Percentiles rank a stretch among this genome's conserved stretches.
Evolutionary conservation across 2,113 vertebrate species (phyloP).

Genomic region (Thunnus thynnus): DNA sequence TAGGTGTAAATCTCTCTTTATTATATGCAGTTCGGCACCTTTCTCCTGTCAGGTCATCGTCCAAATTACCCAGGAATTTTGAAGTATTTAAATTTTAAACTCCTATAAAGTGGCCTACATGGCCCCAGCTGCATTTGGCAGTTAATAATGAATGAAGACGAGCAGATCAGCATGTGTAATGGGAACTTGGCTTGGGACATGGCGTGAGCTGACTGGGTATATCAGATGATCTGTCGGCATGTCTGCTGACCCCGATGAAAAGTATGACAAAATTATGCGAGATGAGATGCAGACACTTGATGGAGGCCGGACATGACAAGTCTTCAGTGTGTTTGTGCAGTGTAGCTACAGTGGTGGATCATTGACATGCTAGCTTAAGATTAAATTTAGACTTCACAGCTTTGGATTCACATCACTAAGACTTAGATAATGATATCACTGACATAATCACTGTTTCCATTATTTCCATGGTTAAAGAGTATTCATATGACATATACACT

Average conservation of each 20-base stretch:
- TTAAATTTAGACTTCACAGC: not conserved
- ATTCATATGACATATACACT: not conserved
- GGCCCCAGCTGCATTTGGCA: conserved; percentile 69
- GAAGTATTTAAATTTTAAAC: conserved; percentile 86
- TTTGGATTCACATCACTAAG: not conserved
- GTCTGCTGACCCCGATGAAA: conserved; percentile 57
- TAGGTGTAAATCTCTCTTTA: conserved; percentile 41
- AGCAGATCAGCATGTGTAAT: conserved; percentile 83
- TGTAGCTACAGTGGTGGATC: not conserved
- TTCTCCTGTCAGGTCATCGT: conserved; percentile 70
- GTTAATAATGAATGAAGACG: conserved; percentile 85
- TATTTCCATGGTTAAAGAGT: not conserved
- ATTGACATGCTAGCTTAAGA: not conserved
- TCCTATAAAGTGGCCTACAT: conserved; percentile 83
- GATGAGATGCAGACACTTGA: conserved; percentile 43
- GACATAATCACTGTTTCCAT: not conserved
- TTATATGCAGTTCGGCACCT: conserved; percentile 53
- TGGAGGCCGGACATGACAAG: conserved; percentile 37
- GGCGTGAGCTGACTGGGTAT: conserved; percentile 58
- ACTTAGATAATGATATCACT: not conserved
- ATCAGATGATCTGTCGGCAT: conserved; percentile 59
- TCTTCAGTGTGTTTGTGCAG: conserved; percentile 31
- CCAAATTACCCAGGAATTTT: conserved; percentile 80
- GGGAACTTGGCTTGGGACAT: conserved; percentile 71
- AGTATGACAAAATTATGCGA: conserved; percentile 50